Percentiles rank a stretch among this genome's conserved stretches.
These are phyloP conservation scores for Remorina albescens DNA, from an alignment of 2,797 vertebrate species.

Conservation along the genomic window DNA sequence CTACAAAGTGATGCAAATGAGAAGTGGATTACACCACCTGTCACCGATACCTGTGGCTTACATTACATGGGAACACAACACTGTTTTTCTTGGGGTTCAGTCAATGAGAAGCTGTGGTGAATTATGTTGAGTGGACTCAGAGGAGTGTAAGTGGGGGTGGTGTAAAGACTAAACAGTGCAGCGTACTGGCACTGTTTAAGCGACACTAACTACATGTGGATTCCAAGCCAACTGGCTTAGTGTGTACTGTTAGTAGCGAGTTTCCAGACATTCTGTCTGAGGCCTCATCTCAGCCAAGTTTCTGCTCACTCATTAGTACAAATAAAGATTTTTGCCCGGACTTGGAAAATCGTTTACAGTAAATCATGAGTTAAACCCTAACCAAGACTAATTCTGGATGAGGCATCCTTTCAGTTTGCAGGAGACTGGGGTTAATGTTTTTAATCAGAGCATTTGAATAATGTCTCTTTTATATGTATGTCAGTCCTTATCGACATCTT, in stretches of 20 bases:
- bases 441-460: conserved; percentile 16
- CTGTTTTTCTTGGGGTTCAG: conserved; percentile 55
- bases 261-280: conserved; percentile 45
- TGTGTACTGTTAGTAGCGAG: conserved; percentile 15
- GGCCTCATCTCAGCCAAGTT: conserved; percentile 29
- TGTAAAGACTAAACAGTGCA: conserved; percentile 52
- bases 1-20: conserved; percentile 74
- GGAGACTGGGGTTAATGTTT: conserved; percentile 1
- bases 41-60: conserved; percentile 55
- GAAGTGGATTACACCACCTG: conserved; percentile 50
- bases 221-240: conserved; percentile 38
- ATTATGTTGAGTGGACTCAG: conserved; percentile 49
- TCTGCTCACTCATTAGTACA: conserved; percentile 20
- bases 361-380: conserved; percentile 14
- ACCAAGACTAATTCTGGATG: conserved; percentile 20
- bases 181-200: conserved; percentile 37
- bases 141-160: background rate
- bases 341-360: conserved; percentile 32
- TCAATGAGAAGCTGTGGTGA: conserved; percentile 34
- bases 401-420: conserved; percentile 17
- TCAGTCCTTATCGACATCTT: conserved; percentile 3
- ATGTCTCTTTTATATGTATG: background rate
- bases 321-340: conserved; percentile 26
- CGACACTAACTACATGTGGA: conserved; percentile 35
- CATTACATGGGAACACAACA: conserved; percentile 58